Evolutionary conservation across 23 tunicate species (phyloP).

Genomic region (Diplosoma virens): DNA sequence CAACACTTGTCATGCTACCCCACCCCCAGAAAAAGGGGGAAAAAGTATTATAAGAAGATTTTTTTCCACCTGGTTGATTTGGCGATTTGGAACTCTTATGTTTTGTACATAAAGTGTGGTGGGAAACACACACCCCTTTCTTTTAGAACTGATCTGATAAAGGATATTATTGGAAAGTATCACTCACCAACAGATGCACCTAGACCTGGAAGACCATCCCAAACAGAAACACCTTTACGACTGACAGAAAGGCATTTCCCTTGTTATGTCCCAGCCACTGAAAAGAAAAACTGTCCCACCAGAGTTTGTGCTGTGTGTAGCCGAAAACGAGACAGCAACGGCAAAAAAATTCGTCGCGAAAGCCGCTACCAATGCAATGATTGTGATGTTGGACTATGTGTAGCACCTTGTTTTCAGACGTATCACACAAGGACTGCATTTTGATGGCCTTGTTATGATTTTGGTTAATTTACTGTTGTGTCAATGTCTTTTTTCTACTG

Average conservation of each 20-base stretch:
- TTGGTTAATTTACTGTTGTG: constrained; percentile 7
- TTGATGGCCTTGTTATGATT: not conserved
- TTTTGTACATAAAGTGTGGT: constrained; percentile 21
- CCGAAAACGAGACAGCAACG: constrained; percentile 18
- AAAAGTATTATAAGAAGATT: constrained; percentile 22
- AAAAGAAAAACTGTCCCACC: constrained; percentile 16
- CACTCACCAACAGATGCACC: constrained; percentile 12
- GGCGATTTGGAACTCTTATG: constrained; percentile 21
- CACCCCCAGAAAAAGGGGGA: constrained; percentile 4
- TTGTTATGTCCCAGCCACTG: not conserved
- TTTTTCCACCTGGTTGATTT: constrained; percentile 29
- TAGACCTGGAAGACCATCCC: constrained; percentile 13
- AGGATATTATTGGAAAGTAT: constrained; percentile 11
- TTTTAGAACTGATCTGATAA: constrained; percentile 2
- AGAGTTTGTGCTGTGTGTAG: constrained; percentile 12
- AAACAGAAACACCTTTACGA: not conserved
- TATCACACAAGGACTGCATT: constrained; percentile 17
- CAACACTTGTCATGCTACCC: constrained; percentile 21
- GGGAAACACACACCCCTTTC: constrained; percentile 10
- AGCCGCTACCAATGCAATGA: constrained; percentile 17
- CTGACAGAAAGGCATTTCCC: constrained; percentile 30
- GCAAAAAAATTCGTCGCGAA: not conserved
- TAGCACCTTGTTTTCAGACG: constrained; percentile 22
- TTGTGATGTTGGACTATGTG: constrained; percentile 27
- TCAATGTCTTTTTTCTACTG: not conserved